phyloP scores from a whole-genome alignment of 2,888 invertebrate genomes.

The Tinea pellionella region DNA sequence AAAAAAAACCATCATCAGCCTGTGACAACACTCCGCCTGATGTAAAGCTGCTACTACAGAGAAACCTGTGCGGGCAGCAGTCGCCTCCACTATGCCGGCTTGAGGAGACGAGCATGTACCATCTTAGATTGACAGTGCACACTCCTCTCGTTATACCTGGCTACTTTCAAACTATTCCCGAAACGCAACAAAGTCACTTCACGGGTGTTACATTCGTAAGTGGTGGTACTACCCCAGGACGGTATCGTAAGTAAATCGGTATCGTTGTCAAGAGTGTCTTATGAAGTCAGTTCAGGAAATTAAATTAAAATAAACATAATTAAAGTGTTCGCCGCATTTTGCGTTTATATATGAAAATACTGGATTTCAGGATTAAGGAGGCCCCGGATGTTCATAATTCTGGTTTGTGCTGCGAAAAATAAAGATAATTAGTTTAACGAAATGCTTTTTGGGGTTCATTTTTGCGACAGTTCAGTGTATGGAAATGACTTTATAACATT shows the following conservation, averaged over 20 bases:
- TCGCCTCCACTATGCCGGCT: too few relatives aligned
- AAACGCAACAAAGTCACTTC: too few relatives aligned
- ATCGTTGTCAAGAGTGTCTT: background rate
- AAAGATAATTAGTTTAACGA: constrained; percentile 18
- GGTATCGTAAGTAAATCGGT: background rate
- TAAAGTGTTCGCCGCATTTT: constrained; percentile 44
- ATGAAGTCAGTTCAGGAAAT: constrained; percentile 26
- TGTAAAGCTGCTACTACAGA: too few relatives aligned
- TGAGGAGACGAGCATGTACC: too few relatives aligned
- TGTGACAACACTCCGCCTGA: too few relatives aligned
- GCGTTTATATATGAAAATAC: constrained; percentile 7
- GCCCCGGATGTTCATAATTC: constrained; percentile 33
- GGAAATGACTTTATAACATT: background rate
- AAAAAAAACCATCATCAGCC: too few relatives aligned
- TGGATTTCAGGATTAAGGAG: constrained; percentile 25
- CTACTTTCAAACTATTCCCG: too few relatives aligned
- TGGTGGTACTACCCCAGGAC: too few relatives aligned
- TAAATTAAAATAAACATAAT: constrained; percentile 59
- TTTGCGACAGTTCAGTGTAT: background rate
- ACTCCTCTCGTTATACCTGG: too few relatives aligned
- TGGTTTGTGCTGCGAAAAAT: constrained; percentile 33
- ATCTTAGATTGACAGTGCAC: too few relatives aligned
- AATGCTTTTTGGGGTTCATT: background rate
- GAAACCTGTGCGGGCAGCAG: too few relatives aligned
- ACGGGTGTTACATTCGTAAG: too few relatives aligned